A percentile compares a stretch with the other conserved stretches of the same genome.
These are phyloP conservation scores for Eumacrocentrus americanus DNA, from an alignment of 2,888 invertebrate genomes.

Conservation along the genomic window DNA sequence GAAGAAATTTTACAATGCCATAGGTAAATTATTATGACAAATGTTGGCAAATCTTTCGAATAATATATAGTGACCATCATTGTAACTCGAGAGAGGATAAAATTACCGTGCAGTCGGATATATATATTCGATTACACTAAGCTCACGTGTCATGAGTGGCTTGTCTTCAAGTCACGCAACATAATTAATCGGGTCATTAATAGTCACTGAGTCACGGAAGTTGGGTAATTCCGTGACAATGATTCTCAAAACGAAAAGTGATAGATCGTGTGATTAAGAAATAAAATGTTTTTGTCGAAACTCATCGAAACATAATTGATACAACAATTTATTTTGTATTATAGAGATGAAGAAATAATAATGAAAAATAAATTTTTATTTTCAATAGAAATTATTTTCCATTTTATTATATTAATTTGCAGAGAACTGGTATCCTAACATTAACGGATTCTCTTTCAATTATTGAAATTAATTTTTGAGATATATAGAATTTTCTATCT, in stretches of 20 bases:
- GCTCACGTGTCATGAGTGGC: background rate
- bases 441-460: slow-evolving; percentile 1
- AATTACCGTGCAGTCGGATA: background rate
- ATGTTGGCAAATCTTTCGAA: background rate
- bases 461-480: background rate
- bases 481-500: background rate
- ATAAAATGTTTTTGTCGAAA: background rate
- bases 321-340: background rate
- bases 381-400: no score
- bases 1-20: no score
- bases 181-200: background rate
- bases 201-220: background rate
- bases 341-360: background rate
- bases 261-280: background rate
- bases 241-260: background rate
- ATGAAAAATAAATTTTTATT: background rate
- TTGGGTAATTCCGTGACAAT: background rate
- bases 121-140: background rate
- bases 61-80: background rate
- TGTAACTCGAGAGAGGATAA: no score
- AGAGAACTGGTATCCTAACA: background rate
- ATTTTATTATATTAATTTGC: no score
- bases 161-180: background rate
- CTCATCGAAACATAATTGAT: background rate
- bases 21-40: no score